Conservation (phyloP, 2,113 vertebrate species). For the Gadus chalcogrammus region DNA sequence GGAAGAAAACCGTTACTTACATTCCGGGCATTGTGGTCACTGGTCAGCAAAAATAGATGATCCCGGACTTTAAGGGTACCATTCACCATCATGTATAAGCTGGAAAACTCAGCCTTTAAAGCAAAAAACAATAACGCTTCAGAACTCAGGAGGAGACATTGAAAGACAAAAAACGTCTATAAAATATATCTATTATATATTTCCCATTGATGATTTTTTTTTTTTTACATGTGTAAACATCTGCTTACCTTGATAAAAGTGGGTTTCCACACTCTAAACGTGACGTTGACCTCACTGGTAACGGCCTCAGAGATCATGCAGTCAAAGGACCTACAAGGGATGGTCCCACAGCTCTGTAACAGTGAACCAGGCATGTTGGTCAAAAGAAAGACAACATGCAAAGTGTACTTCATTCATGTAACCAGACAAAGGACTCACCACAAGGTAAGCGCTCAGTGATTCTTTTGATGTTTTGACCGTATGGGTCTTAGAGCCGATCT, state of each 20-base stretch:
- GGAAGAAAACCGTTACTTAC: conserved; percentile 63
- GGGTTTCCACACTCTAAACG: conserved; percentile 86
- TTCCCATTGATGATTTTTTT: background rate
- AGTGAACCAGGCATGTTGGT: background rate
- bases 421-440: conserved; percentile 70
- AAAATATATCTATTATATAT: background rate
- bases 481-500: conserved; percentile 52
- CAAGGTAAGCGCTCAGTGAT: conserved; percentile 74
- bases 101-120: conserved; percentile 81
- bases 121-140: conserved; percentile 18
- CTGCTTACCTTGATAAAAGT: conserved; percentile 84
- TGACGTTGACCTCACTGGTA: conserved; percentile 81
- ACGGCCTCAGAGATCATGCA: conserved; percentile 75
- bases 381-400: background rate
- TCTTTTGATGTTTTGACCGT: conserved; percentile 66
- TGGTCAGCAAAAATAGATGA: conserved; percentile 73
- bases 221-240: background rate
- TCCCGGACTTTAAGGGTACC: conserved; percentile 68
- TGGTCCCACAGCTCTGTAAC: conserved; percentile 78
- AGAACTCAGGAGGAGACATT: no score
- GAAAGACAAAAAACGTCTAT: no score
- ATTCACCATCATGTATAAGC: conserved; percentile 74
- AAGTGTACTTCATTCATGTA: background rate
- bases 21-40: conserved; percentile 67
- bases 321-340: conserved; percentile 67